These are phyloP conservation scores for Coregonus suidteri DNA, from an alignment of 2,797 vertebrate species.

Conservation along the genomic window DNA sequence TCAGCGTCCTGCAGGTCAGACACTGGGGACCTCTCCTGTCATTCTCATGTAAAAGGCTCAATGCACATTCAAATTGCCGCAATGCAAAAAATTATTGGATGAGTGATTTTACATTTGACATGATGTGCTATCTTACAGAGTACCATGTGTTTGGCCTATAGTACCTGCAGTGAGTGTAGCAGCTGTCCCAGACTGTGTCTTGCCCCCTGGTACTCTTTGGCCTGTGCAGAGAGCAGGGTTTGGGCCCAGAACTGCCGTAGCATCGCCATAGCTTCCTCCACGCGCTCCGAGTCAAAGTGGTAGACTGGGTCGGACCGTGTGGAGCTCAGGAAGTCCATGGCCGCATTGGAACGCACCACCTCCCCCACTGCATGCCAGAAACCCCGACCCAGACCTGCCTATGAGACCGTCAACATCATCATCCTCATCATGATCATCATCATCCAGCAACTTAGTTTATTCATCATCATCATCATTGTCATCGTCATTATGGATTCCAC, in stretches of 20 bases:
- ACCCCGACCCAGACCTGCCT: constrained; percentile 69
- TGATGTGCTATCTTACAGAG: background rate
- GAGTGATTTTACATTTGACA: background rate
- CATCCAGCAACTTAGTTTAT: background rate
- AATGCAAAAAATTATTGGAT: background rate
- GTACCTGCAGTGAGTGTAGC: constrained; percentile 84
- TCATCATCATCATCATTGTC: no score
- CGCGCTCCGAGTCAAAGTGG: constrained; percentile 85
- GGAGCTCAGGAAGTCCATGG: constrained; percentile 81
- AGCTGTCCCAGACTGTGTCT: constrained; percentile 78
- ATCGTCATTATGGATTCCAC: background rate
- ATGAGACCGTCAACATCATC: background rate
- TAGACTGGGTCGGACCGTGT: constrained; percentile 79
- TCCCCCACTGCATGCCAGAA: constrained; percentile 83
- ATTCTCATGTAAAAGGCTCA: background rate
- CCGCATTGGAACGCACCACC: constrained; percentile 80
- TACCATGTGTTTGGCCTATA: background rate
- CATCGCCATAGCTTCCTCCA: constrained; percentile 63
- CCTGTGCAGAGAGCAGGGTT: constrained; percentile 67
- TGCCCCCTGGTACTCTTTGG: constrained; percentile 77
- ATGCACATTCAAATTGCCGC: background rate
- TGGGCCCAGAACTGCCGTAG: constrained; percentile 74
- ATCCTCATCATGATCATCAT: background rate
- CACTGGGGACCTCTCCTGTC: background rate
- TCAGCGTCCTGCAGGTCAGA: background rate